A percentile compares a stretch with the other conserved stretches of the same genome.
These are phyloP conservation scores for Calyptommatus sinebrachiatus DNA, from an alignment of 2,113 vertebrate genomes.

Conservation along the genomic window DNA sequence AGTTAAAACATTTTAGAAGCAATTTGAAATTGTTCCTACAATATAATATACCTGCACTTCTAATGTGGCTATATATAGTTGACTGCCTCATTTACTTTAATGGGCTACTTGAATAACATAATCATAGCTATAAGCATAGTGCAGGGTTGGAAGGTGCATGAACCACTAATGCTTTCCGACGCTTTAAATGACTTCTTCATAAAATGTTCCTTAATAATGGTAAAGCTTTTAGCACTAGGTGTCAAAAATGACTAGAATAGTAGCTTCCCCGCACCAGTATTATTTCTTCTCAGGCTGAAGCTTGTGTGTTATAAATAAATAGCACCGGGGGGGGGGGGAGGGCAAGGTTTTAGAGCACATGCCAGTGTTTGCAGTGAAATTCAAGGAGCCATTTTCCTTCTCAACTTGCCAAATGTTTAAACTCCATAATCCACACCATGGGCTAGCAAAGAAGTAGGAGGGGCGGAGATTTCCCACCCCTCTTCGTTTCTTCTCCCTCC, in stretches of 20 bases:
- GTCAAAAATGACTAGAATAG: conserved; percentile 65
- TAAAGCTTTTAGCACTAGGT: conserved; percentile 70
- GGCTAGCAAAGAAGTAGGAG: conserved; percentile 28
- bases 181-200: conserved; percentile 72
- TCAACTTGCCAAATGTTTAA: conserved; percentile 32
- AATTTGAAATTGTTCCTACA: conserved; percentile 63
- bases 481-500: conserved; percentile 11
- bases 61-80: conserved; percentile 71
- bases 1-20: conserved; percentile 52
- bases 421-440: conserved; percentile 49
- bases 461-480: conserved; percentile 41
- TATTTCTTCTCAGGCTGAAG: conserved; percentile 63
- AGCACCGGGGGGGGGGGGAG: too few species aligned
- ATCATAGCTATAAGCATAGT: conserved; percentile 72
- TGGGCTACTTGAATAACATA: conserved; percentile 76
- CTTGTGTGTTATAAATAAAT: conserved; percentile 60
- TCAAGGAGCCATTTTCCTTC: conserved; percentile 41
- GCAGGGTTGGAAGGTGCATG: conserved; percentile 65
- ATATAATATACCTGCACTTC: conserved; percentile 61
- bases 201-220: conserved; percentile 72
- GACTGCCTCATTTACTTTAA: conserved; percentile 77
- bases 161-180: conserved; percentile 69
- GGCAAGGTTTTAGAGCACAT: conserved; percentile 55
- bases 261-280: conserved; percentile 53
- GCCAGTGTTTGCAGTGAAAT: conserved; percentile 39